Evolutionary conservation across 2,113 vertebrate genomes (phyloP), one percentile per base, ranked within the genome.

Genomic region (Daboia siamensis): DNA sequence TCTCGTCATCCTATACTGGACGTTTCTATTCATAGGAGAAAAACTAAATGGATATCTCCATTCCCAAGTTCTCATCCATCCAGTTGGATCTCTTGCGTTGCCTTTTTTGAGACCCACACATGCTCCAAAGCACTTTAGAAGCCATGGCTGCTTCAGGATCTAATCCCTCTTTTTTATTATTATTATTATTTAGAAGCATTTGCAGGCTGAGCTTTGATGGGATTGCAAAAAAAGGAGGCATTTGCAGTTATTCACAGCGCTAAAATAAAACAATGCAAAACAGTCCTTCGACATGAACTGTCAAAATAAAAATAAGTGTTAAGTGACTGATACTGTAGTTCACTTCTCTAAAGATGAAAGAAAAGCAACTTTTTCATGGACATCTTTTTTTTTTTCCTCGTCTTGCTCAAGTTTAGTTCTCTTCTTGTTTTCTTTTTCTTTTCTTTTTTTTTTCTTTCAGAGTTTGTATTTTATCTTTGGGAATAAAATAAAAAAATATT

Each of bases 21-120:
- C 93, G 95, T 94, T 96, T 96, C 95, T 96, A 96, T 97, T 94
- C 92, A 96, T 95, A 96, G 95, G 95, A 55, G 29, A 6, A 23
- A n/a, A 54, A 23, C 13, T 17, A 20, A 55, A 88, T 80, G 24
- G 57, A 46, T 90, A 96, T 95, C 95, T 94, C 93, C 94, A 93
- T 93, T 93, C 91, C 88, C 23, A 88, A 95, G 91, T 95, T 61
- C 87, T 93, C 94, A 33, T 57, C 88, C 10, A 0, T 2, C 8
- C 91, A 94, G 93, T 39, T 80, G 56, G 51, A 96, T 91, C 52
- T 48, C 52, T 23, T 23, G 93, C 94, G 94, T 88, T 90, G 93
- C 94, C 93, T 86, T 93, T 93, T 93, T 94, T 9, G 74, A 46
- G 39, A 51, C 39, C 17, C 74, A 0, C 69, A 13, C 94, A 92